Evolutionary conservation across 2,113 vertebrate genomes (phyloP), one percentile per base, ranked within the genome.

Genomic region (Manacus vitellinus): DNA sequence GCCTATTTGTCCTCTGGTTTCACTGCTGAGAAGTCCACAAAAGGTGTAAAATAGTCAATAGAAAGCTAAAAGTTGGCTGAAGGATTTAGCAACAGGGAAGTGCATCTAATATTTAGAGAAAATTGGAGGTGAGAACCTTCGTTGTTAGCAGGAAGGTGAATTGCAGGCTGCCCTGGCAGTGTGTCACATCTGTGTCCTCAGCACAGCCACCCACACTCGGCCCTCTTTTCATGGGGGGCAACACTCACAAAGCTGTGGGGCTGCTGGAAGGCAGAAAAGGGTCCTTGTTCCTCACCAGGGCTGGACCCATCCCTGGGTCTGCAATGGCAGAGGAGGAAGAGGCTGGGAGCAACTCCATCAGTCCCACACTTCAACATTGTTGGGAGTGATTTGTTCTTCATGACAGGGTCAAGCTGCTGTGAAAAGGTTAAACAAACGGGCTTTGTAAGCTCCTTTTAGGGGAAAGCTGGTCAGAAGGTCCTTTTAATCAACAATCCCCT

Each of bases 371-470:
- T 84, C 15, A 14, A 92, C 98, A 97, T 98, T 98, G 97, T 98
- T 95, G 28, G 10, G 62, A 92, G 96, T 99, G 99, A 99, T 97
- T 97, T 98, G 98, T 95, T 78, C 93, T 98, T 98, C 97, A 76
- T 99, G 99, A 99, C 99, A 99, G 91, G 99, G 99, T 99, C 98
- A 99, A 99, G 97, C 98, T 98, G 97, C 98, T 98, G 98, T 98
- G 94, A 98, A 98, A 98, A 98, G 99, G 99, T 99, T 99, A 99
- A 99, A 98, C 98, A 99, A 99, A 99, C 98, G 97, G 98, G 98
- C 98, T 97, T 97, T 95, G 92, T 98, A 97, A 96, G 96, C 96
- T 95, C 91, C 95, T 97, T 97, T 96, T 96, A 94, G 92, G 95
- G 73, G 67, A 96, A 97, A 98, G 94, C 95, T 95, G 89, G 92